Percentiles rank a stretch among this genome's conserved stretches.
Conservation (phyloP, 1,140 invertebrate species). For the Cotesia vestalis region DNA sequence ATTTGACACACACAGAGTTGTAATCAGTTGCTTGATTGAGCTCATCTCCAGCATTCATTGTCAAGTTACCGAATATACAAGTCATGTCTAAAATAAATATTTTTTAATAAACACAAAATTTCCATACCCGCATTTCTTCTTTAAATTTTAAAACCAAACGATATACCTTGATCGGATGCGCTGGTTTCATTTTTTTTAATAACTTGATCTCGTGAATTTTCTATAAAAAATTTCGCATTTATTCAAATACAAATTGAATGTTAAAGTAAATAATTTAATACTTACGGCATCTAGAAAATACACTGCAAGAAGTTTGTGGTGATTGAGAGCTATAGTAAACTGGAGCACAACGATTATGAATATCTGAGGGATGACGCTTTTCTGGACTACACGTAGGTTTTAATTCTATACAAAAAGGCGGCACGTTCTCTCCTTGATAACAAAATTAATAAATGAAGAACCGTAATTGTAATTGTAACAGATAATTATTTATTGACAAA, state of each 20-base stretch:
- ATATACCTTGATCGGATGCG: no score
- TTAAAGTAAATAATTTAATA: constrained; percentile 7
- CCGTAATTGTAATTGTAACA: not conserved
- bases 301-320: constrained; percentile 41
- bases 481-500: not conserved
- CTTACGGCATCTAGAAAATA: constrained; percentile 52
- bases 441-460: not conserved
- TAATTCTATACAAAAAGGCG: constrained; percentile 48
- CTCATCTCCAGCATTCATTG: constrained; percentile 49
- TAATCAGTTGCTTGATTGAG: constrained; percentile 43
- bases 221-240: no score
- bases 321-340: constrained; percentile 42
- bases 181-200: no score
- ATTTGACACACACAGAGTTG: constrained; percentile 45
- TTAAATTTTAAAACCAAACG: no score
- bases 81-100: constrained; percentile 12
- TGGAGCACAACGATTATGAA: constrained; percentile 48
- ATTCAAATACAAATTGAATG: no score
- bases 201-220: no score
- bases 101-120: no score
- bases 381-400: constrained; percentile 38
- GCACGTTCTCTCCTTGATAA: constrained; percentile 47
- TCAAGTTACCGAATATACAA: constrained; percentile 49
- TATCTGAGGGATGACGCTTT: constrained; percentile 13
- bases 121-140: no score